Base-by-base conservation (phyloP, 2,888 invertebrate species). In the Lasioglossum vierecki region DNA sequence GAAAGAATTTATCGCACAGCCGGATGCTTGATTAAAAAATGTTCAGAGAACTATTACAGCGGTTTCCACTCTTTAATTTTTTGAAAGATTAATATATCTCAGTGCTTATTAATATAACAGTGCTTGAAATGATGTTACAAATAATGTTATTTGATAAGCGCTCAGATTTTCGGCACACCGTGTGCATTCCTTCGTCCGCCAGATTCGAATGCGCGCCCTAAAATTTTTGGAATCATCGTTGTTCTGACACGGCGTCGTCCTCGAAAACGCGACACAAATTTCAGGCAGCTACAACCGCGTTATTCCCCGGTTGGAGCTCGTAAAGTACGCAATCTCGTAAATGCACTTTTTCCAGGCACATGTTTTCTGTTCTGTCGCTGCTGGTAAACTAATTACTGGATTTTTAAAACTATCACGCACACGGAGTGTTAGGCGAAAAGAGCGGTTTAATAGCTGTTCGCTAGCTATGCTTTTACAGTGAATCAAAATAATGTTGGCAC, bases 261-360 rank as follows among this genome's bases (percentile, higher is more conserved):
- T 18, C 35, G 66, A 68, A 68, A 68, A 39, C 35, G 35, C 66
- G 66, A 68, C 66, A 68, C 35, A 35, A 68, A 68, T 30, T 68
- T 68, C 22, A 35, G 35, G 39, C 18, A 18, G 66, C 66, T 39
- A 68, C 22, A 68, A 39, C 66, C 66, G 35, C 66, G 30, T 39
- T 68, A 68, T 39, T 68, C 35, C 9, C 35, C 22, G 18, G 35
- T 35, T 9, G 35, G 35, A 9, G 30, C 66, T 35, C 35, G 66
- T 35, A 68, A 35, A 68, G 35, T 18, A 68, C 66, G 66, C 66
- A 35, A 68, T 68, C 35, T 68, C 22, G 66, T 68, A 68, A 68
- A 68, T 35, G 35, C 66, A 68, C 66, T 68, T 68, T 68, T 68
- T 35, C 35, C 66, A 35, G 18, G 11, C 35, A 39, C 35, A 68